Conservation (phyloP, 2,797 vertebrate genomes). For the Eulemur coronatus region DNA sequence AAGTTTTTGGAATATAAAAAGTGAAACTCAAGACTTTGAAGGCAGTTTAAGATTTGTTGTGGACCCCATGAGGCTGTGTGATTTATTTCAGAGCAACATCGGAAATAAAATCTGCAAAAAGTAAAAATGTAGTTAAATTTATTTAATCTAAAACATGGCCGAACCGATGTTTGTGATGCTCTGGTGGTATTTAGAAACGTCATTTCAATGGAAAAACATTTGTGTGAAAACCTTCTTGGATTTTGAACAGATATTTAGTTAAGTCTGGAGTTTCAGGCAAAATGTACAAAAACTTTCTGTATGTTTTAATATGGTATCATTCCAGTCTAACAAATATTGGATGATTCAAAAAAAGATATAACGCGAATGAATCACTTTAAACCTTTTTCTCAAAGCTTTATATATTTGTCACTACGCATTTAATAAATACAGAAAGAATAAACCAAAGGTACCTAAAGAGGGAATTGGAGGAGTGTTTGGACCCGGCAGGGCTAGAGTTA, state of each 20-base stretch:
- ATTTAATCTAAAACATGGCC: neutral
- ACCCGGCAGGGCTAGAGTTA: too few species aligned
- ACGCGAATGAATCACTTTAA: neutral
- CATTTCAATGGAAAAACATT: neutral
- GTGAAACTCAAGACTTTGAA: neutral
- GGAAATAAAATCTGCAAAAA: neutral
- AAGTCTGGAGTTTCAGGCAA: neutral
- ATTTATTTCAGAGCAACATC: neutral
- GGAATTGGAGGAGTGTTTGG: neutral
- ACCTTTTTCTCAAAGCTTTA: neutral
- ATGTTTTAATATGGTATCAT: neutral
- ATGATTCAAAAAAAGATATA: neutral
- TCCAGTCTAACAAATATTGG: neutral
- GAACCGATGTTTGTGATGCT: neutral
- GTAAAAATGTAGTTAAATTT: neutral
- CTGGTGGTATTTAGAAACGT: neutral
- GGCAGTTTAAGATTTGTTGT: neutral
- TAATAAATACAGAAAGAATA: neutral
- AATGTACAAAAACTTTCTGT: neutral
- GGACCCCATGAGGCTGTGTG: neutral
- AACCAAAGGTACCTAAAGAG: neutral
- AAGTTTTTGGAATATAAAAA: neutral
- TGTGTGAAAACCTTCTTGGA: neutral
- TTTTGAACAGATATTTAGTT: neutral
- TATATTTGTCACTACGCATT: too few species aligned